Conservation (phyloP, 2,113 vertebrate genomes). For the Pithys albifrons region DNA sequence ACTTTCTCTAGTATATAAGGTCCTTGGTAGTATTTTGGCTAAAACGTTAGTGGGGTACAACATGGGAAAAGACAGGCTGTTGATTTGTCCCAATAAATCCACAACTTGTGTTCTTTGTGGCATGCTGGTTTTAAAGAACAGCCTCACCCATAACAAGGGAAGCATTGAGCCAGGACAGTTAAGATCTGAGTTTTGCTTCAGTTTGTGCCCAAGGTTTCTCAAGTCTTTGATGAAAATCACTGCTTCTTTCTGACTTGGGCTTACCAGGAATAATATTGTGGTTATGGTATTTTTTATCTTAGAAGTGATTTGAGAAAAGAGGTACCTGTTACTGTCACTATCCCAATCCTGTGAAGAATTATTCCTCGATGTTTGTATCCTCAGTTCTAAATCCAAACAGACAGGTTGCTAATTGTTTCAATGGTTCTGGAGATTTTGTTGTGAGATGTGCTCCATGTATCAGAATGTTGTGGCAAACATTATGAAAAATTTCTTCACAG, state of each 20-base stretch:
- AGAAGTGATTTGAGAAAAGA: not conserved
- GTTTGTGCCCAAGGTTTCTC: not conserved
- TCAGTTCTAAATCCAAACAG: not conserved
- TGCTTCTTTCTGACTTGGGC: not conserved
- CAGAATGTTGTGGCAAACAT: not conserved
- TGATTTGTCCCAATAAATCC: not conserved
- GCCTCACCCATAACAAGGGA: not conserved
- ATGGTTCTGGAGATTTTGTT: not conserved
- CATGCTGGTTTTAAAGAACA: not conserved
- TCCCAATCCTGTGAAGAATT: not conserved
- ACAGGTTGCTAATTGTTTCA: not conserved
- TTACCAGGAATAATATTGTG: not conserved
- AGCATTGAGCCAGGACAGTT: not conserved
- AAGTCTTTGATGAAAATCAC: not conserved
- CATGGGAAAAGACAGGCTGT: not conserved
- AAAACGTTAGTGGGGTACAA: not conserved
- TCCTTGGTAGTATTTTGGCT: not conserved
- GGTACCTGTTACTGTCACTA: not conserved
- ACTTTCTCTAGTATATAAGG: not conserved
- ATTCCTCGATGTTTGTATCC: not conserved
- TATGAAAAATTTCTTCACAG: not conserved
- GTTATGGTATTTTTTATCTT: not conserved
- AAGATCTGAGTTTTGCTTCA: not conserved
- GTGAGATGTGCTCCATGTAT: not conserved
- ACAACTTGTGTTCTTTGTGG: not conserved